Percentiles rank a stretch among this genome's conserved stretches.
These are phyloP conservation scores for Crocuta crocuta DNA, from an alignment of 2,113 vertebrate species.

Conservation along the genomic window DNA sequence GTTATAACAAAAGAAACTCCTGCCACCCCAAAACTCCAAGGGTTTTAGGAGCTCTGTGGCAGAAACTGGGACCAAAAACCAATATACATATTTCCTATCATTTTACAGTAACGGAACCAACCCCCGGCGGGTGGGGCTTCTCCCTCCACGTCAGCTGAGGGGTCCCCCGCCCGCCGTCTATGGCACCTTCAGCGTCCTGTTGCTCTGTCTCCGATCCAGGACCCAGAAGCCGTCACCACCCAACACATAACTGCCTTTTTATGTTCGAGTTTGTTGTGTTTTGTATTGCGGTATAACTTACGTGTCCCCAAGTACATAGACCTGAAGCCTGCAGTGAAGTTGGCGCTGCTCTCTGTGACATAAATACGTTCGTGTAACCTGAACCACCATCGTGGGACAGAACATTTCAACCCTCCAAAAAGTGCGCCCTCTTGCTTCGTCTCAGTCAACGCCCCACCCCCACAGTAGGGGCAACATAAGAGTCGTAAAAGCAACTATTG, in stretches of 20 bases:
- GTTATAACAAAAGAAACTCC: neutral
- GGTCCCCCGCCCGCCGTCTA: neutral
- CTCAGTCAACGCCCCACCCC: too few relatives aligned
- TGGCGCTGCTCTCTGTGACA: neutral
- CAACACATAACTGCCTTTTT: neutral
- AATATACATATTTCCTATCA: neutral
- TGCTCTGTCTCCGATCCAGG: neutral
- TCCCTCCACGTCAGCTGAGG: neutral
- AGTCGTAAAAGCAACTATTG: neutral
- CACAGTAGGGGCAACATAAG: neutral
- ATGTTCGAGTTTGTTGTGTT: neutral
- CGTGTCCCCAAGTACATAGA: neutral
- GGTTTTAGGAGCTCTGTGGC: neutral
- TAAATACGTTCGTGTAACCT: too few relatives aligned
- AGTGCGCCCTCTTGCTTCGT: neutral
- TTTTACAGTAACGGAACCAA: neutral
- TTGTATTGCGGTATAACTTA: neutral
- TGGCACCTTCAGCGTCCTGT: neutral
- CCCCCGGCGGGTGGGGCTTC: too few relatives aligned
- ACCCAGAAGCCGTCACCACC: neutral
- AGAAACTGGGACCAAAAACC: neutral
- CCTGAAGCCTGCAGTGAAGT: neutral
- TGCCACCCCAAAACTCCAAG: neutral
- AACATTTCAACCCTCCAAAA: neutral
- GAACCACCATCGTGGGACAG: neutral